Percentiles rank a stretch among this genome's conserved stretches.
Conservation (phyloP, 2,113 vertebrate genomes). For the Pseudorectes ferrugineus region DNA sequence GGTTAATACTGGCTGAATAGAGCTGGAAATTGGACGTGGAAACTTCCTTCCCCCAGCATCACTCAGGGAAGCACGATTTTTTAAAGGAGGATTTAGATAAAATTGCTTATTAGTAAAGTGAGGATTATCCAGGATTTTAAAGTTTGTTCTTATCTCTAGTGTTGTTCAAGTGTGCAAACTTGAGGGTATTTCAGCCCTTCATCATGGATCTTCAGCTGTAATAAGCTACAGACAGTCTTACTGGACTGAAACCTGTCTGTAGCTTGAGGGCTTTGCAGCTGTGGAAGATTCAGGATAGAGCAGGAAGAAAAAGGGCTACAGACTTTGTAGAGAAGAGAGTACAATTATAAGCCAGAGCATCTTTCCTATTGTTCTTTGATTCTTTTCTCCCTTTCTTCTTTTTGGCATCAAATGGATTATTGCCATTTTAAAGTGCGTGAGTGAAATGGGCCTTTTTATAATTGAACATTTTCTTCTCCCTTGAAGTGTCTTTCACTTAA, state of each 20-base stretch:
- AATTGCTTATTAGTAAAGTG: constrained; percentile 68
- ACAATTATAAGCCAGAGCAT: background rate
- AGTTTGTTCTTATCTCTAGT: constrained; percentile 67
- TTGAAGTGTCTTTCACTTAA: constrained; percentile 26
- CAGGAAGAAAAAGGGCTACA: background rate
- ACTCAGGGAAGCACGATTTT: constrained; percentile 30
- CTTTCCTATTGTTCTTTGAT: background rate
- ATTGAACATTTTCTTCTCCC: background rate
- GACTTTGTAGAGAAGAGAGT: background rate
- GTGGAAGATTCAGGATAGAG: background rate
- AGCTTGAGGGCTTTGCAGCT: background rate
- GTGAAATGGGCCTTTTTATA: background rate
- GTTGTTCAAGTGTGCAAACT: constrained; percentile 45
- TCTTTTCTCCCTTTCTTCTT: background rate
- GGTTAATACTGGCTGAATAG: background rate
- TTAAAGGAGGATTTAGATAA: constrained; percentile 71
- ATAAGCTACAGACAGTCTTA: background rate
- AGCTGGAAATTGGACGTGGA: constrained; percentile 36
- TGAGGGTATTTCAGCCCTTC: constrained; percentile 15
- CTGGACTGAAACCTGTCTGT: background rate
- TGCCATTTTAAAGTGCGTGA: background rate
- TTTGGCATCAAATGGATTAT: constrained; percentile 2
- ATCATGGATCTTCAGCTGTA: constrained; percentile 4
- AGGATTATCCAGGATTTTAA: constrained; percentile 71
- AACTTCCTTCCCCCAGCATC: constrained; percentile 22